Evolutionary conservation across 2,113 vertebrate genomes (phyloP).

Genomic region (Struthidea cinerea): DNA sequence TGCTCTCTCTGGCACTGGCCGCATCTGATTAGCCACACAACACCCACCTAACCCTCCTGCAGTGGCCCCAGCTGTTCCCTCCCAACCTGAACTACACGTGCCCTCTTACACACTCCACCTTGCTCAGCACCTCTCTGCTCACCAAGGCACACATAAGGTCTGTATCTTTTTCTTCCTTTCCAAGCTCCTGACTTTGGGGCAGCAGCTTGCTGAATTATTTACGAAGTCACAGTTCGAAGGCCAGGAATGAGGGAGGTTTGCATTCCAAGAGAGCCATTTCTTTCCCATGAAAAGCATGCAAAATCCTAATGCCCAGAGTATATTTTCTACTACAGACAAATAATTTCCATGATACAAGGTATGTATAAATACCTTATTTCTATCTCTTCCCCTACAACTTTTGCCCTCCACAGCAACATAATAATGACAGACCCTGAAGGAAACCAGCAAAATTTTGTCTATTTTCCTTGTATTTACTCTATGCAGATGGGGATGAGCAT

Average conservation of each 20-base stretch:
- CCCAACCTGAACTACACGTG: neutral
- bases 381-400: neutral
- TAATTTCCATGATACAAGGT: neutral
- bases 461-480: neutral
- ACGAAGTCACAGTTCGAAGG: neutral
- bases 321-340: neutral
- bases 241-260: slow-evolving; percentile 14
- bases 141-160: neutral
- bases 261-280: slow-evolving; percentile 10
- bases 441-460: neutral
- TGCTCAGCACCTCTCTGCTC: neutral
- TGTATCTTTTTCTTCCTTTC: neutral
- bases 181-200: neutral
- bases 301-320: neutral
- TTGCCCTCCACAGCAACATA: neutral
- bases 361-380: neutral
- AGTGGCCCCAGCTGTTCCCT: neutral
- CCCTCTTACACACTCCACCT: neutral
- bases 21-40: neutral
- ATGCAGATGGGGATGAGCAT: neutral
- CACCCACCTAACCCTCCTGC: neutral
- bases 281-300: slow-evolving; percentile 32
- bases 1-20: neutral
- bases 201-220: slow-evolving; percentile 31
- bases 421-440: neutral